Evolutionary conservation across 2,797 vertebrate species (phyloP), one percentile per base, ranked within the genome.

Genomic region (Phalanger gymnotis): DNA sequence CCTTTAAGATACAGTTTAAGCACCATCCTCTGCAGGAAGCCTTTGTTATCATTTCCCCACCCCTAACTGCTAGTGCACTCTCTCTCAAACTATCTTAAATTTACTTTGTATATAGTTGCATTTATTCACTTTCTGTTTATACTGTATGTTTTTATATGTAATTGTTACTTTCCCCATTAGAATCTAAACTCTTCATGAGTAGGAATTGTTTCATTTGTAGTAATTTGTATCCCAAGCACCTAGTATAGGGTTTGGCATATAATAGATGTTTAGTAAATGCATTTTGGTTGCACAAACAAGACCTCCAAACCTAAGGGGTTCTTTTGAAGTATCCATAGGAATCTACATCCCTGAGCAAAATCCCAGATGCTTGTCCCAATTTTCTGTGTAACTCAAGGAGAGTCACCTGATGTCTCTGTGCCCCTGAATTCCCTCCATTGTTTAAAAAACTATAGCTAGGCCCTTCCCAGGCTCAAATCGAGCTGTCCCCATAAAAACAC

Each of bases 181-280:
- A 81, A 81, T 81, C n/a, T 81, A 81, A 47, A 81, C 66, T 47
- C 40, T 9, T 81, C 4, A 7, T 2, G 11, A 47, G 19, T 40
- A 19, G 7, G 6, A 19, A 81, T 40, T 81, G 2, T 47, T 81
- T 95, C 97, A 94, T 34, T 95, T 54, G 54, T 47, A 93, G 93
- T 27, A n/a, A 73, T 40, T 22, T 73, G 66, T 40, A 19, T 12
- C 54, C 11, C n/a, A 10, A 7, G 10, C 12, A 1, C 19, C 34
- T 40, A 47, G 13, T 5, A 10, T 2, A 22, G 90, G 9, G 55
- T 19, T 47, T 4, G 90, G n/a, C 54, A 19, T 66, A 0, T 7
- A 90, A 30, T 27, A 91, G 89, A n/a, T 19, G 14, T 13, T 95
- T 90, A 56, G 13, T 55, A 61, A 92, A 92, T 1, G 53, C 9